Percentiles rank a stretch among this genome's conserved stretches.
phyloP scores from a whole-genome alignment of 2,113 vertebrate genomes.

The Eulemur rufifrons region DNA sequence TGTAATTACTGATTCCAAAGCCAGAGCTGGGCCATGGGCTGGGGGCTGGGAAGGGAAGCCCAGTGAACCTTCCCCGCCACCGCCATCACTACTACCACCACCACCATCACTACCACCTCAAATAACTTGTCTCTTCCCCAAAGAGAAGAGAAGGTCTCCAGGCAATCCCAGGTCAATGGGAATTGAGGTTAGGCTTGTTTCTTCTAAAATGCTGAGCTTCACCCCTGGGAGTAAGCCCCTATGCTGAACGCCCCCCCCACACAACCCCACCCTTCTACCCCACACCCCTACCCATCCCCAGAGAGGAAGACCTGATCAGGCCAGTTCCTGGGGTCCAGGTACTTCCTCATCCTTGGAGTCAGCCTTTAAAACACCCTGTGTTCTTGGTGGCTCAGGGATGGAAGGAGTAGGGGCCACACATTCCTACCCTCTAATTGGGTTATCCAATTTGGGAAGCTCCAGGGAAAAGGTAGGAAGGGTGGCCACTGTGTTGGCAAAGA shows the following conservation, averaged over 20 bases:
- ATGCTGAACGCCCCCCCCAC: background rate
- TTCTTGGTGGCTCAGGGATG: background rate
- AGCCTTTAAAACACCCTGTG: background rate
- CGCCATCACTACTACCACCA: background rate
- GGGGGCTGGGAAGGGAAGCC: background rate
- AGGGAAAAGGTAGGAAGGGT: background rate
- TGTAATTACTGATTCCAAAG: conserved; percentile 46
- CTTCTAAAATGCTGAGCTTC: background rate
- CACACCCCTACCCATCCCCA: background rate
- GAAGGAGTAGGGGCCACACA: background rate
- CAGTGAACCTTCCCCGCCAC: background rate
- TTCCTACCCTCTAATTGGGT: background rate
- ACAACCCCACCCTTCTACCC: too few species aligned
- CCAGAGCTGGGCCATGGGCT: conserved; percentile 10
- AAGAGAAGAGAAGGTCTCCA: background rate
- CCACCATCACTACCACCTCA: background rate
- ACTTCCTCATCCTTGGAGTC: background rate
- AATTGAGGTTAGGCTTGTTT: background rate
- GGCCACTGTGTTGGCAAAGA: background rate
- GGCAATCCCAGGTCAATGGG: background rate
- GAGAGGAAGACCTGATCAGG: background rate
- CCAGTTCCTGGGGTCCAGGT: background rate
- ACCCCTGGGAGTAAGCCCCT: background rate
- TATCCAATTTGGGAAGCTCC: background rate
- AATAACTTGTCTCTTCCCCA: background rate